phyloP scores from a whole-genome alignment of 2,113 vertebrate genomes.

The Ceratotherium simum region DNA sequence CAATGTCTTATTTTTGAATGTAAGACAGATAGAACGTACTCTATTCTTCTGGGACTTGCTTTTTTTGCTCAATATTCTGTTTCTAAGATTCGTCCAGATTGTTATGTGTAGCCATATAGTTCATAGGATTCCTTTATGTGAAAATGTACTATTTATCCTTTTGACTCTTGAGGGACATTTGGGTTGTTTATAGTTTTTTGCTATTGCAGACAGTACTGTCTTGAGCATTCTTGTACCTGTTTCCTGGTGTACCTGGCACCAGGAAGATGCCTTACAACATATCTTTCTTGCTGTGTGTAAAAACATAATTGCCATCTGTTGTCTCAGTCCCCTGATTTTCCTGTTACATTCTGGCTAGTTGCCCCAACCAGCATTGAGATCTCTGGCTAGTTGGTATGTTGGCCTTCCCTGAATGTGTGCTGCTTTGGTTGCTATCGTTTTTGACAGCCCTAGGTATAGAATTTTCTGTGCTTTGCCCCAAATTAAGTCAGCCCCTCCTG shows the following conservation, averaged over 20 bases:
- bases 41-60: not conserved
- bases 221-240: not conserved
- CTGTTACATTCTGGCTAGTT: not conserved
- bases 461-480: not conserved
- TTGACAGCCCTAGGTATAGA: not conserved
- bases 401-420: not conserved
- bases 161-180: not conserved
- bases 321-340: not conserved
- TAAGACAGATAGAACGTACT: not conserved
- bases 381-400: not conserved
- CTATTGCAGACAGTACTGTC: not conserved
- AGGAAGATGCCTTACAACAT: not conserved
- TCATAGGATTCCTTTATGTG: conserved; percentile 13
- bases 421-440: not conserved
- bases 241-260: not conserved
- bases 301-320: not conserved
- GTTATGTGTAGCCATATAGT: not conserved
- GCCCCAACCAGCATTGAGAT: not conserved
- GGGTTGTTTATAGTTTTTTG: not conserved
- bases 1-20: conserved; percentile 55
- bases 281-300: not conserved
- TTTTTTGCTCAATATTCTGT: not conserved
- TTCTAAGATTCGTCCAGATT: conserved; percentile 2
- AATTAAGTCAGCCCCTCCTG: not conserved
- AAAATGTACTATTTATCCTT: conserved; percentile 6